Evolutionary conservation across 2,113 vertebrate genomes (phyloP).

Genomic region (Aramus guarauna): DNA sequence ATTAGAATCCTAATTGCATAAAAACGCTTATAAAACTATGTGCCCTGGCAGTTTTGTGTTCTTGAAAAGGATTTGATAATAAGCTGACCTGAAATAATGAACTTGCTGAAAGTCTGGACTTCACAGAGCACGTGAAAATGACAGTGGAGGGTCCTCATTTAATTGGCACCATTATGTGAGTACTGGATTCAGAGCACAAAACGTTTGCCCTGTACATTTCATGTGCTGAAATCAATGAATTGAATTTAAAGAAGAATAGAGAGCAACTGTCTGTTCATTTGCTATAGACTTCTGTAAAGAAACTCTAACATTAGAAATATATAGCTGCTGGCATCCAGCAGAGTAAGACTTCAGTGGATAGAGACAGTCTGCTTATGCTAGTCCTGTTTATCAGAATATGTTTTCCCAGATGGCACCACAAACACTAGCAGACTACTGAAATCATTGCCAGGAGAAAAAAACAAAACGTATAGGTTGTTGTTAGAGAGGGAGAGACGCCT

Average conservation of each 20-base stretch:
- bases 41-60: background rate
- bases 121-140: background rate
- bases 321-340: background rate
- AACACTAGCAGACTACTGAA: background rate
- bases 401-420: slow-evolving; percentile 26
- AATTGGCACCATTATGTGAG: background rate
- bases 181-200: background rate
- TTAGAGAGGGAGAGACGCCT: background rate
- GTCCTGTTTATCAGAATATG: background rate
- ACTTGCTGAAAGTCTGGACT: background rate
- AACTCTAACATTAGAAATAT: background rate
- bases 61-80: background rate
- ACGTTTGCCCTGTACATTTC: background rate
- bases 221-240: background rate
- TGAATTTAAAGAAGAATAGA: background rate
- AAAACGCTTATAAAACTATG: background rate
- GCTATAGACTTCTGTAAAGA: background rate
- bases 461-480: background rate
- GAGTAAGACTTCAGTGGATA: background rate
- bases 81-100: background rate
- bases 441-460: background rate
- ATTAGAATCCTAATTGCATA: background rate
- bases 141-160: background rate
- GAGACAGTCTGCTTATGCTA: background rate
- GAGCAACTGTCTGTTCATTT: background rate